Conservation (phyloP, 2,113 vertebrate genomes). For the Neotoma lepida region DNA sequence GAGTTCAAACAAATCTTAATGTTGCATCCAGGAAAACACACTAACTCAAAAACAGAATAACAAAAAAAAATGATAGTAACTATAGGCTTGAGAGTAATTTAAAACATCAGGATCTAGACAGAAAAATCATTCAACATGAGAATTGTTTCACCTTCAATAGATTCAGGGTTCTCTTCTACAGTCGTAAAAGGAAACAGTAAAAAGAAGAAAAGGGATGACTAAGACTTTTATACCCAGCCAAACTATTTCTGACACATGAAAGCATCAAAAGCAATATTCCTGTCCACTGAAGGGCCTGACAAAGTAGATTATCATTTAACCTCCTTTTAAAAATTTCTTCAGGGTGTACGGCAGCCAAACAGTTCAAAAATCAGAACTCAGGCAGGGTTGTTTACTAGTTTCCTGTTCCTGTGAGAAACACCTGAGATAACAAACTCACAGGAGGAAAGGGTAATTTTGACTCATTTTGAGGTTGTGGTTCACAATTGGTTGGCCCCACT, state of each 20-base stretch:
- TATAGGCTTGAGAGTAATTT: neutral
- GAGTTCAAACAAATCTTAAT: slow-evolving; percentile 9
- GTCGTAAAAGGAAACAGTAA: neutral
- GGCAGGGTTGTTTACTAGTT: neutral
- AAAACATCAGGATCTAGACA: neutral
- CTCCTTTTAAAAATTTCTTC: neutral
- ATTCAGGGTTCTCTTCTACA: neutral
- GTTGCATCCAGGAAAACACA: neutral
- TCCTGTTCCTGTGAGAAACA: neutral
- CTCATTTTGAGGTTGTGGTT: neutral
- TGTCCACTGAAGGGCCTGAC: neutral
- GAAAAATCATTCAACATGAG: neutral
- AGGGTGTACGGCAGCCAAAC: neutral
- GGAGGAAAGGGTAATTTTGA: neutral
- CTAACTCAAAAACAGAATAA: neutral
- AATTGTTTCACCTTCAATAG: neutral
- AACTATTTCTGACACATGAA: slow-evolving; percentile 9
- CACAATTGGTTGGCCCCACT: neutral
- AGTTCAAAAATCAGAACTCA: neutral
- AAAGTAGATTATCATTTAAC: neutral
- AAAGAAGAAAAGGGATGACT: neutral
- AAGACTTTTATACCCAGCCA: slow-evolving; percentile 75
- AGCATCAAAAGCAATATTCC: neutral
- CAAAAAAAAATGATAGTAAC: neutral
- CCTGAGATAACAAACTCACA: neutral